Conservation (phyloP, 2,797 vertebrate genomes). For the Pelochelys cantorii region DNA sequence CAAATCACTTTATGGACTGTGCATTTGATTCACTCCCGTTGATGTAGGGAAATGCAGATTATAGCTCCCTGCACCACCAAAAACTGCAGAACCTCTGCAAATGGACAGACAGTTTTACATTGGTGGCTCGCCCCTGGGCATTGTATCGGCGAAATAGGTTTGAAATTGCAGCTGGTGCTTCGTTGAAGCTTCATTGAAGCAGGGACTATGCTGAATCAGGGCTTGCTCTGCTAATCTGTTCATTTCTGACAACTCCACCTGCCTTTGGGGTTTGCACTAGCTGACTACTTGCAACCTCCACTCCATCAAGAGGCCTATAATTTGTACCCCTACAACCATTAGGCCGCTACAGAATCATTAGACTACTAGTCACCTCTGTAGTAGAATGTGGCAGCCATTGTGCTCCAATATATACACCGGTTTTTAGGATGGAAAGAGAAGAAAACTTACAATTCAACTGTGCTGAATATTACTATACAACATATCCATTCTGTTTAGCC, state of each 20-base stretch:
- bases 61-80: neutral
- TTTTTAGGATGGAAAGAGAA: neutral
- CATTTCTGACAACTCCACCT: neutral
- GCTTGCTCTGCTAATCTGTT: neutral
- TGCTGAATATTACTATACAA: neutral
- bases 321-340: neutral
- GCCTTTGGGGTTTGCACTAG: neutral
- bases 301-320: too few species aligned
- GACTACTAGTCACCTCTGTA: neutral
- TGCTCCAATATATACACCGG: neutral
- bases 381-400: neutral
- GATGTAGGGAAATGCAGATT: neutral
- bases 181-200: neutral
- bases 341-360: neutral
- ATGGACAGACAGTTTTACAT: neutral
- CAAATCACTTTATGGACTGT: conserved; percentile 2
- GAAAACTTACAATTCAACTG: neutral
- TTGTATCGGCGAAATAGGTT: neutral
- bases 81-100: neutral
- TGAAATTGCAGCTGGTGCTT: neutral
- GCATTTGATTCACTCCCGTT: conserved; percentile 25
- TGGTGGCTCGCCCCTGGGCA: neutral
- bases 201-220: neutral
- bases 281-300: neutral
- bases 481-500: fast-evolving